Percentiles rank a stretch among this genome's conserved stretches.
Conservation (phyloP, 2,113 vertebrate genomes). For the cattle (Bos taurus) region DNA sequence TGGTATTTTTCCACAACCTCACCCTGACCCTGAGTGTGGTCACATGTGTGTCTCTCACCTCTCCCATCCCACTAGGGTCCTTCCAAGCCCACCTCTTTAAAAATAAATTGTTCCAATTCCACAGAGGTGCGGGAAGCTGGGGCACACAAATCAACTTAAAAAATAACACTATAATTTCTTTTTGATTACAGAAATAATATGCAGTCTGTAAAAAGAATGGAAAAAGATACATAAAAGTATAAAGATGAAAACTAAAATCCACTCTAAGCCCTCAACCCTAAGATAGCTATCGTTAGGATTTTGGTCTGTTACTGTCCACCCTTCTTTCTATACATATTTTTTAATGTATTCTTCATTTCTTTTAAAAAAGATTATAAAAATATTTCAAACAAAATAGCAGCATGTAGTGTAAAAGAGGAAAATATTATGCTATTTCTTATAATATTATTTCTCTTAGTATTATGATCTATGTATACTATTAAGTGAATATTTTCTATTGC, state of each 20-base stretch:
- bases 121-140: neutral
- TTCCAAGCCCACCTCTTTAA: neutral
- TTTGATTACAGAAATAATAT: neutral
- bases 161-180: neutral
- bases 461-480: neutral
- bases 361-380: neutral
- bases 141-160: neutral
- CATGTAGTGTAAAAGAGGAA: neutral
- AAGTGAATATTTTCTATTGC: neutral
- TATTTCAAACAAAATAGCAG: neutral
- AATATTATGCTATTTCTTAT: neutral
- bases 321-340: neutral
- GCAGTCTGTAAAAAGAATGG: neutral
- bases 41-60: neutral
- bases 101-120: constrained; percentile 22
- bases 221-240: neutral
- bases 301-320: neutral
- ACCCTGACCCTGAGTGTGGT: neutral
- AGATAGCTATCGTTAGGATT: neutral
- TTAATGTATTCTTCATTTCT: neutral
- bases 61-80: neutral
- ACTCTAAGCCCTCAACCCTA: neutral
- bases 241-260: neutral
- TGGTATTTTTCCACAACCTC: constrained; percentile 63
- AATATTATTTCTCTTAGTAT: neutral